Evolutionary conservation across 1,140 invertebrate species (phyloP).

Genomic region (Bombyx mandarina): DNA sequence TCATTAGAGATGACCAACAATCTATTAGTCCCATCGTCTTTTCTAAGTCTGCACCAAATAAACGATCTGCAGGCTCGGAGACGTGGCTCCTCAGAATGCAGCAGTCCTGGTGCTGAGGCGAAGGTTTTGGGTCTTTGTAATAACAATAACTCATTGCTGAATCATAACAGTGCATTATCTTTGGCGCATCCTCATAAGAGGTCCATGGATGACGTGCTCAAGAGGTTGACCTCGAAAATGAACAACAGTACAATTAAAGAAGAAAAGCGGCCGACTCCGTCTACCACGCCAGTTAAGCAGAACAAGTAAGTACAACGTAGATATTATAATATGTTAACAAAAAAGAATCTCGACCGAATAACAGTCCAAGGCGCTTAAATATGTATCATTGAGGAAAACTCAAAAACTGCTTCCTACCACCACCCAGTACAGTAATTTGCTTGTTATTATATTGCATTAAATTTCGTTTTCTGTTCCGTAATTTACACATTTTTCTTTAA

Average conservation of each 20-base stretch:
- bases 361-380: no score
- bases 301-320: slow-evolving; percentile 59
- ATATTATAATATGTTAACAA: not conserved
- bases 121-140: slow-evolving; percentile 69
- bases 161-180: slow-evolving; percentile 64
- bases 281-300: slow-evolving; percentile 74
- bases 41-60: slow-evolving; percentile 70
- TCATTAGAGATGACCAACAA: slow-evolving; percentile 70
- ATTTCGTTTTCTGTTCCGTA: no score
- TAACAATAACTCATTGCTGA: slow-evolving; percentile 68
- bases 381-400: no score
- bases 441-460: no score
- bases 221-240: slow-evolving; percentile 85
- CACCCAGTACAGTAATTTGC: no score
- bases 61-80: slow-evolving; percentile 60
- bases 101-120: slow-evolving; percentile 75
- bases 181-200: slow-evolving; percentile 70
- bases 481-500: no score
- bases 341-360: no score
- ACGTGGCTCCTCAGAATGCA: slow-evolving; percentile 78
- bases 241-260: slow-evolving; percentile 78
- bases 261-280: slow-evolving; percentile 76
- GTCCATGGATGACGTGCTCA: slow-evolving; percentile 91
- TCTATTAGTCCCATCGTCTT: slow-evolving; percentile 65
- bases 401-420: no score